These are phyloP conservation scores for Octodon degus DNA, from an alignment of 2,113 vertebrate species.

Conservation along the genomic window DNA sequence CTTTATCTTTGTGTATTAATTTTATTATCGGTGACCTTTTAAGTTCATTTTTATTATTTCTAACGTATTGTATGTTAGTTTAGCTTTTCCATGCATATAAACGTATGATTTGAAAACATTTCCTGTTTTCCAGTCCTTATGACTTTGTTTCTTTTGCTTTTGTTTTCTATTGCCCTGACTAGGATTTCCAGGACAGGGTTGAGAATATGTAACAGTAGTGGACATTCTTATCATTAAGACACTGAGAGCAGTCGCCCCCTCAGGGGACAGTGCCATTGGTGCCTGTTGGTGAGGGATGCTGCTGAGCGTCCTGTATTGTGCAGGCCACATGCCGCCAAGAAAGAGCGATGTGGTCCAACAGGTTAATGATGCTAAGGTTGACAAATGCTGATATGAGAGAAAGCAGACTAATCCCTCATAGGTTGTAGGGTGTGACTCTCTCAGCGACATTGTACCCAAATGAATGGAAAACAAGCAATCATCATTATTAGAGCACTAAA, in stretches of 20 bases:
- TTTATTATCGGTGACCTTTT: neutral
- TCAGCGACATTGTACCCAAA: neutral
- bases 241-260: neutral
- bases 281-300: neutral
- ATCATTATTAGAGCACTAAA: neutral
- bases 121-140: neutral
- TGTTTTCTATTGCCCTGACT: neutral
- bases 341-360: neutral
- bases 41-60: constrained; percentile 22
- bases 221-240: neutral
- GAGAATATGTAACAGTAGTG: neutral
- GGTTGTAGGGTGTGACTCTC: neutral
- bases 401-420: neutral
- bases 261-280: neutral
- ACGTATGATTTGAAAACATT: constrained; percentile 18
- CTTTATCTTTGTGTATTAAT: neutral
- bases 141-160: neutral
- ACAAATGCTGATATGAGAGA: neutral
- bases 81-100: neutral
- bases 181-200: neutral
- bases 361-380: neutral
- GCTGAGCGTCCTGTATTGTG: neutral
- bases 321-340: neutral
- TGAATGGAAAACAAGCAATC: neutral
- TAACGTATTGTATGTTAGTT: neutral